Base-by-base conservation (phyloP, 2,113 vertebrate species). In the Cichladusa arquata region DNA sequence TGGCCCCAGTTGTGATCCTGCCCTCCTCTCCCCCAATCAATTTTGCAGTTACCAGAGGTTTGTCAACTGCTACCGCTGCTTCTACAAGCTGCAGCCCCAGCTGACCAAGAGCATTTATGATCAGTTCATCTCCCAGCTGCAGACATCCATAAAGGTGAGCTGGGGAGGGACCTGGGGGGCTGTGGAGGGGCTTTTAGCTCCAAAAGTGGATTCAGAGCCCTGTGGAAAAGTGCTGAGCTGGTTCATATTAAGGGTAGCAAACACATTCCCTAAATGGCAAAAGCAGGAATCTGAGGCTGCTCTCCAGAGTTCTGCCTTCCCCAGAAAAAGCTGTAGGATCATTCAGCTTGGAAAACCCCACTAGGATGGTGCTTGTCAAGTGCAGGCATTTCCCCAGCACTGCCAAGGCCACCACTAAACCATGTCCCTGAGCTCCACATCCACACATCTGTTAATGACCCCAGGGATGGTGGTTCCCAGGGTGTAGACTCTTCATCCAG, bases 61-160 rank as follows among this genome's bases (percentile, higher is more conserved):
- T 33, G 94, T 98, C 2, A 97, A 54, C 72, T 98, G 96, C 44
- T 99, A 99, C 93, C 98, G 96, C 76, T 94, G 96, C 8, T 97
- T 99, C 90, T 98, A 98, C 96, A 97, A 98, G 81, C 90, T 98
- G 33, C 98, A 99, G 83, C 98, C 98, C 8, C 97, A 98, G 93
- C 80, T 98, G 96, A 99, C 98, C 16, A 97, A 97, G 86, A 96
- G 94, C 70, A 98, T 99, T 80, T 98, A 99, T 42, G 98, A 98
- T 34, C 98, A 98, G 97, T 99, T 99, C 66, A 66, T 99, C n/a
- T 91, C 97, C 40, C 98, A 99, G 88, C 65, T 99, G 33, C 98
- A 97, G 88, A 82, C 64, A 2, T 97, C 98, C 12, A 90, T 99
- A 61, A 95, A 97, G 98, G 99, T 99, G 79, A 97, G 61, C 1